Conservation (phyloP, 2,797 vertebrate species). For the Trachurus trachurus region DNA sequence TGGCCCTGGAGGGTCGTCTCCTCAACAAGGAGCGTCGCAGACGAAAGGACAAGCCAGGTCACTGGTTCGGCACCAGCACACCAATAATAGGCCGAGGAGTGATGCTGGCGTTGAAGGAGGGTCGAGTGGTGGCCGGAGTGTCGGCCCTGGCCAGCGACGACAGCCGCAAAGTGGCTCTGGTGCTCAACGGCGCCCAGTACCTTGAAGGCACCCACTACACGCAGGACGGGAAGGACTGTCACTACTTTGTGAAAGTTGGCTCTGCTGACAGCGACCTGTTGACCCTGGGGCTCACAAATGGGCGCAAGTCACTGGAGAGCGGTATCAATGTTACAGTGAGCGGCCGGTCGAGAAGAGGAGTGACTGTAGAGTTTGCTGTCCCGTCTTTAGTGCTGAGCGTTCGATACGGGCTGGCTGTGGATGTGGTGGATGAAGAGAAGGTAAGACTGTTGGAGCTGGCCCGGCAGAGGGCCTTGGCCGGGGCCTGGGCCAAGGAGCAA, state of each 20-base stretch:
- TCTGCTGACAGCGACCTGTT: conserved; percentile 94
- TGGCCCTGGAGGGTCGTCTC: conserved; percentile 96
- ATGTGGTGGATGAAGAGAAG: conserved; percentile 96
- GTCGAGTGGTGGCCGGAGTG: conserved; percentile 91
- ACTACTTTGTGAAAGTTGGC: conserved; percentile 98
- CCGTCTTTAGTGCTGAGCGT: conserved; percentile 92
- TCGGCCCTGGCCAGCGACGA: conserved; percentile 94
- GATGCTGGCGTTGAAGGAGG: conserved; percentile 97
- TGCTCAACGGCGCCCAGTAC: conserved; percentile 96
- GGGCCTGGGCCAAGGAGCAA: conserved; percentile 96
- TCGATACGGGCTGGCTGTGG: conserved; percentile 92
- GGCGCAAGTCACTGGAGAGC: conserved; percentile 93
- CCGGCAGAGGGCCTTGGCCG: conserved; percentile 92
- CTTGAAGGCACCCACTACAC: conserved; percentile 97
- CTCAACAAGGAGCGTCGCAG: conserved; percentile 92
- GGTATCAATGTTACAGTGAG: conserved; percentile 96
- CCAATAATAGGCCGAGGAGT: conserved; percentile 96
- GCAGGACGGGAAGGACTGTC: conserved; percentile 94
- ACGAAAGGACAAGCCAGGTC: conserved; percentile 93
- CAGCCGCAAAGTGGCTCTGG: conserved; percentile 94
- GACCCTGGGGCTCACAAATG: conserved; percentile 93
- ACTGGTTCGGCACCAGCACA: conserved; percentile 97
- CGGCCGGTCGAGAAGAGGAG: conserved; percentile 96
- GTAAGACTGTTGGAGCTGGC: conserved; percentile 95
- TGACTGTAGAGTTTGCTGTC: conserved; percentile 94